Evolutionary conservation across 2,888 invertebrate genomes (phyloP), one percentile per base, ranked within the genome.

Genomic region (Frankliniella intonsa): DNA sequence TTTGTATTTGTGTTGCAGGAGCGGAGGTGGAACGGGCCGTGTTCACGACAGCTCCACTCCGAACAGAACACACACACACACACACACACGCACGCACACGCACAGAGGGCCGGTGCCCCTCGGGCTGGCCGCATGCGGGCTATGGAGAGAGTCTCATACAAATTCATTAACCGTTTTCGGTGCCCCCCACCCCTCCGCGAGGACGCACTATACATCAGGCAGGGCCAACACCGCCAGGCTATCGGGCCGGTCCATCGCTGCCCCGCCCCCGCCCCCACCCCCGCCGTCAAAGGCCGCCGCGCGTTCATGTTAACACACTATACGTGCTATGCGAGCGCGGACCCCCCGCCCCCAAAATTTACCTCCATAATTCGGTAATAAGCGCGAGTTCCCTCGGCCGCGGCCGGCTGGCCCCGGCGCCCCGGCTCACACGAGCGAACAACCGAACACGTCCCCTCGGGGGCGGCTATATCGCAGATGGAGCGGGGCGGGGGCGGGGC

Each of bases 291-390:
- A 62, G 62, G 62, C 62, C 62, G 11, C 19, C 62, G 17, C 14
- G 12, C 62, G 69, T 76, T 76, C 69, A 76, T 76, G 69, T 76
- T 76, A 76, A 76, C 69, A 76, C 69, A 76, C 69, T 76, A 76
- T 76, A 76, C 69, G 11, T 12, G 12, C 11, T 22, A 22, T 22
- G 22, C 69, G 25, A 12, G 62, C 69, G 3, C 25, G 0, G 69
- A 25, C 22, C 69, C 69, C 9, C 11, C 22, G 25, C 22, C 69
- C 69, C 69, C 69, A 76, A 76, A 76, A 76, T 76, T 76, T 76
- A 76, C 69, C 69, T 76, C 25, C 69, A 25, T 76, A 76, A 76
- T 76, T 76, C 69, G 69, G 69, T 76, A 76, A 76, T 76, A 76
- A 76, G 69, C 69, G 22, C 9, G 69, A 22, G 69, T 25, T 25